A percentile compares a stretch with the other conserved stretches of the same genome.
Conservation (phyloP, 1,140 invertebrate species). For the Streblospio benedicti region DNA sequence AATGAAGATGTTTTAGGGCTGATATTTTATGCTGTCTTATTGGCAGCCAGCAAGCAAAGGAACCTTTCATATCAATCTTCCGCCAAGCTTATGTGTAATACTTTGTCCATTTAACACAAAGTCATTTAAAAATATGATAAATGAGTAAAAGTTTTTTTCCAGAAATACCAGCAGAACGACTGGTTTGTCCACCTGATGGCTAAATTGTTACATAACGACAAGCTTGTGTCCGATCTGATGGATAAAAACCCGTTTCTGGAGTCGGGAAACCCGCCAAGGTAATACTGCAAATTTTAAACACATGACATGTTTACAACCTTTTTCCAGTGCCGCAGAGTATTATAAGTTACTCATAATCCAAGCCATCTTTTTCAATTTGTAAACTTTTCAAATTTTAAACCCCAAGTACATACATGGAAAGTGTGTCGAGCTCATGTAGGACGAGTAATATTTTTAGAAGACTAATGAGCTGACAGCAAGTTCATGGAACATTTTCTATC, state of each 20-base stretch:
- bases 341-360: neutral
- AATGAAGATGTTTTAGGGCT: too few species aligned
- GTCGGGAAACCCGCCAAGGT: constrained; percentile 41
- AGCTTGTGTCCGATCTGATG: constrained; percentile 35
- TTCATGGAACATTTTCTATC: too few species aligned
- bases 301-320: neutral
- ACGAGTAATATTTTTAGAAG: too few species aligned
- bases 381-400: neutral
- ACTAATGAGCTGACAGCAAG: too few species aligned
- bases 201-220: constrained; percentile 45
- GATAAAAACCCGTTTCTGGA: constrained; percentile 46
- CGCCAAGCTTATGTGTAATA: too few species aligned
- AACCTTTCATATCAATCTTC: too few species aligned
- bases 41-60: too few species aligned
- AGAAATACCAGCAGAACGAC: constrained; percentile 44
- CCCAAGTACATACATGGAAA: neutral
- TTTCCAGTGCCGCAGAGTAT: neutral
- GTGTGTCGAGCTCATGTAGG: too few species aligned
- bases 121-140: neutral
- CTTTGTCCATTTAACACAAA: neutral
- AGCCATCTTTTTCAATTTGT: neutral
- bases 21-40: too few species aligned
- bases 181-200: constrained; percentile 44
- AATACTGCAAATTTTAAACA: constrained; percentile 10
- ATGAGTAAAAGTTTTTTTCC: constrained; percentile 19